These are phyloP conservation scores for Heterodera carotae DNA, from an alignment of 1,140 invertebrate species.

Conservation along the genomic window DNA sequence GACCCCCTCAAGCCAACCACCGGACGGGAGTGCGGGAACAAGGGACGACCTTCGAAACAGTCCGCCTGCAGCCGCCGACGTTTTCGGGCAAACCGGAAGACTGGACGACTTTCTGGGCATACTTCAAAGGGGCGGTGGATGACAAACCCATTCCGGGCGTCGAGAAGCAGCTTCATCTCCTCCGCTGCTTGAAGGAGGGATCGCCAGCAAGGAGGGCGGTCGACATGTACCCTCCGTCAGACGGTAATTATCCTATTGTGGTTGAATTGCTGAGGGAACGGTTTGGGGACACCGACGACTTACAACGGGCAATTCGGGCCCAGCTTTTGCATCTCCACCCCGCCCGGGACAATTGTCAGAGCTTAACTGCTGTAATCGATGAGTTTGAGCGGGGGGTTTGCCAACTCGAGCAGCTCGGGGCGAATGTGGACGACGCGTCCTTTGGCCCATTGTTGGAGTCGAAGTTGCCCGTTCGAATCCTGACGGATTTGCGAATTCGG, in stretches of 20 bases:
- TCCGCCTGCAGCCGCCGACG: neutral
- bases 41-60: neutral
- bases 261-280: neutral
- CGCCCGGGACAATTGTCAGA: neutral
- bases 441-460: neutral
- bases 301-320: neutral
- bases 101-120: constrained; percentile 3
- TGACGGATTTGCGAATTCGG: neutral
- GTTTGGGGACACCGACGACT: neutral
- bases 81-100: constrained; percentile 2
- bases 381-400: neutral
- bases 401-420: neutral
- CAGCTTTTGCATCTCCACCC: neutral
- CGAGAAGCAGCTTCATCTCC: neutral
- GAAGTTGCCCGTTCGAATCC: neutral
- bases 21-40: neutral
- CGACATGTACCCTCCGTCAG: constrained; percentile 1
- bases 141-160: neutral
- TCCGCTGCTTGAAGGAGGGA: neutral
- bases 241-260: constrained; percentile 1
- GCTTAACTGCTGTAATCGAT: neutral
- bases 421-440: neutral
- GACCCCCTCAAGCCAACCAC: too few relatives aligned
- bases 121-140: neutral
- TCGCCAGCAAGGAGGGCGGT: neutral